Conservation (phyloP, 1,140 invertebrate genomes). For the Drosophila kohkoa region DNA sequence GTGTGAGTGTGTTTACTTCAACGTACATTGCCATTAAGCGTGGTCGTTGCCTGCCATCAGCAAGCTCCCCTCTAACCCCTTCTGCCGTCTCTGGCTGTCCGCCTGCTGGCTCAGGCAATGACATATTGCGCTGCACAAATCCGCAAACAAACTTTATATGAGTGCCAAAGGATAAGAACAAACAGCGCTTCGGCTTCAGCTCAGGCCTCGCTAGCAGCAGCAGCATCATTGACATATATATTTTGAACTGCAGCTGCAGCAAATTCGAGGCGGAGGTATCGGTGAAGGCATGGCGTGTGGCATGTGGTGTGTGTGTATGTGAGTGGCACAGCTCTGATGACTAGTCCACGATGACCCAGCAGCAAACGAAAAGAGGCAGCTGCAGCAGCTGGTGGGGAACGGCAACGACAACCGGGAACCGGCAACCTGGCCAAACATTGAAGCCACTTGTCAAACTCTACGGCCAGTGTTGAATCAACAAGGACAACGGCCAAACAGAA, state of each 20-base stretch:
- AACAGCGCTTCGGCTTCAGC: slow-evolving; percentile 50
- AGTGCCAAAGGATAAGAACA: slow-evolving; percentile 81
- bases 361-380: background rate
- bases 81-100: background rate
- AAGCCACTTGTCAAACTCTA: slow-evolving; percentile 70
- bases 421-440: slow-evolving; percentile 61
- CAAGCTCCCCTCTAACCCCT: background rate
- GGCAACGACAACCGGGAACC: background rate
- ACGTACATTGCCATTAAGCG: slow-evolving; percentile 82
- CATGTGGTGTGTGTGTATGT: too few relatives aligned
- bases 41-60: slow-evolving; percentile 50
- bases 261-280: background rate
- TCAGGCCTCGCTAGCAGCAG: slow-evolving; percentile 43
- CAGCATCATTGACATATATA: slow-evolving; percentile 80
- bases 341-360: slow-evolving; percentile 23
- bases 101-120: slow-evolving; percentile 60
- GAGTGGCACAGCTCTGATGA: slow-evolving; percentile 3
- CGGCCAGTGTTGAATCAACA: slow-evolving; percentile 49
- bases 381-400: background rate
- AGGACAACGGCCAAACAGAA: slow-evolving; percentile 21
- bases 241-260: slow-evolving; percentile 24
- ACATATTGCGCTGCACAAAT: slow-evolving; percentile 83
- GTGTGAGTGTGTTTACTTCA: slow-evolving; percentile 77
- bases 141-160: slow-evolving; percentile 83
- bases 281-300: background rate